Conservation (phyloP, 2,888 invertebrate genomes). For the Lasius platythorax region DNA sequence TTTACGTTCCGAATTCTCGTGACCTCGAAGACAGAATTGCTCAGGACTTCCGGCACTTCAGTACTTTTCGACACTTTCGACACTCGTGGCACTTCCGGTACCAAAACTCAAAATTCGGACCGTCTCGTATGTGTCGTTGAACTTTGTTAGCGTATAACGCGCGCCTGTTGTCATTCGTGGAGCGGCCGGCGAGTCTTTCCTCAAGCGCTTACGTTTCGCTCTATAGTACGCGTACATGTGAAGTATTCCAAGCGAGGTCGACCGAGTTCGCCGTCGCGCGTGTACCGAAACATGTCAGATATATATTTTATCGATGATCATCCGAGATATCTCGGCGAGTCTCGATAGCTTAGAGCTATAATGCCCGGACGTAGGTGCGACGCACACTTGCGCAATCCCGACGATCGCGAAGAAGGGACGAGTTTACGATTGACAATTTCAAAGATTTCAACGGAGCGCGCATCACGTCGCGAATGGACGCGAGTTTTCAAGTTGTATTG, state of each 20-base stretch:
- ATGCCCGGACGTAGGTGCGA: slow-evolving; percentile 23
- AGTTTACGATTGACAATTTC: slow-evolving; percentile 13
- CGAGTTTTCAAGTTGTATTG: slow-evolving; percentile 38
- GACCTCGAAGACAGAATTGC: background rate
- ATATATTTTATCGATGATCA: background rate
- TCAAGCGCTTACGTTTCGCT: slow-evolving; percentile 59
- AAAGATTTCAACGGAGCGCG: slow-evolving; percentile 35
- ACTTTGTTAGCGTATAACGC: background rate
- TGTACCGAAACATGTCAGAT: slow-evolving; percentile 14
- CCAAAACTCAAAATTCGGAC: background rate
- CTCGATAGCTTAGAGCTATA: slow-evolving; percentile 31
- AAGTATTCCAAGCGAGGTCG: slow-evolving; percentile 44
- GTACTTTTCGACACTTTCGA: slow-evolving; percentile 27
- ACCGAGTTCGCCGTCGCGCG: slow-evolving; percentile 12
- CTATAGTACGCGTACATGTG: slow-evolving; percentile 40
- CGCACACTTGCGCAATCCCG: slow-evolving; percentile 55
- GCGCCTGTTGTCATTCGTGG: slow-evolving; percentile 2
- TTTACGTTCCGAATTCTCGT: slow-evolving; percentile 8
- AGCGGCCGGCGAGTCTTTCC: slow-evolving; percentile 21
- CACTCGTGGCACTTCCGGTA: slow-evolving; percentile 33
- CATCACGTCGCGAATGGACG: slow-evolving; percentile 23
- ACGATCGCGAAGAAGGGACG: slow-evolving; percentile 32
- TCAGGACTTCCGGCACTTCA: slow-evolving; percentile 26
- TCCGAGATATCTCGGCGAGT: background rate
- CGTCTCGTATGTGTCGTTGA: slow-evolving; percentile 24